Conservation (phyloP, 1,140 invertebrate genomes). For the Eurosta solidaginis region DNA sequence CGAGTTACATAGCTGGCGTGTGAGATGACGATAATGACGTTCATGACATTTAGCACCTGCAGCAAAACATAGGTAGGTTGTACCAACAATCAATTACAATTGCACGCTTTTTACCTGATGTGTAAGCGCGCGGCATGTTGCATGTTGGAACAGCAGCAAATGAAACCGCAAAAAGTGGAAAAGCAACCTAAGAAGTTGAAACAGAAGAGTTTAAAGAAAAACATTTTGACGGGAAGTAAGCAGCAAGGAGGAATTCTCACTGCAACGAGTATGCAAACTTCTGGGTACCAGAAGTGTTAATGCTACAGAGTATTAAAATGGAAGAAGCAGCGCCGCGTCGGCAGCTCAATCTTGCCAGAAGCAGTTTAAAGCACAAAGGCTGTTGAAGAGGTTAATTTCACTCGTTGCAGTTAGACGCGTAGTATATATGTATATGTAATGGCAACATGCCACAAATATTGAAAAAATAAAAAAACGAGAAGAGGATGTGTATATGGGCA, state of each 20-base stretch:
- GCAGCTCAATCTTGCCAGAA: background rate
- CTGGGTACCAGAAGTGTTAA: background rate
- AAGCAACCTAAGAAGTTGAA: background rate
- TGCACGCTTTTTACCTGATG: conserved; percentile 3
- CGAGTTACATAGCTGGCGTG: background rate
- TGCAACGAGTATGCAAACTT: background rate
- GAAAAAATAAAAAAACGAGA: background rate
- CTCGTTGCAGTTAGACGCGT: background rate
- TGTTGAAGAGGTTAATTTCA: conserved; percentile 1
- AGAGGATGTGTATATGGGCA: background rate
- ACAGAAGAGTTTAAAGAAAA: background rate
- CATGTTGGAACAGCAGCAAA: background rate
- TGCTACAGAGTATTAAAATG: background rate
- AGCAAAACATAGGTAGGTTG: conserved; percentile 15
- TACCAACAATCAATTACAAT: conserved; percentile 27
- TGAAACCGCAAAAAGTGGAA: background rate
- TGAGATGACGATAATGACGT: conserved; percentile 14
- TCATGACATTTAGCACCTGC: background rate
- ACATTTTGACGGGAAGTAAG: no score
- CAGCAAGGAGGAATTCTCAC: background rate
- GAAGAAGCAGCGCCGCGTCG: no score
- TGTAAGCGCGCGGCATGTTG: background rate
- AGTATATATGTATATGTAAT: background rate
- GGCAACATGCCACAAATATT: background rate
- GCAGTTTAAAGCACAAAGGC: background rate